Evolutionary conservation across 2,888 invertebrate species (phyloP).

Genomic region (Linyphia triangularis): DNA sequence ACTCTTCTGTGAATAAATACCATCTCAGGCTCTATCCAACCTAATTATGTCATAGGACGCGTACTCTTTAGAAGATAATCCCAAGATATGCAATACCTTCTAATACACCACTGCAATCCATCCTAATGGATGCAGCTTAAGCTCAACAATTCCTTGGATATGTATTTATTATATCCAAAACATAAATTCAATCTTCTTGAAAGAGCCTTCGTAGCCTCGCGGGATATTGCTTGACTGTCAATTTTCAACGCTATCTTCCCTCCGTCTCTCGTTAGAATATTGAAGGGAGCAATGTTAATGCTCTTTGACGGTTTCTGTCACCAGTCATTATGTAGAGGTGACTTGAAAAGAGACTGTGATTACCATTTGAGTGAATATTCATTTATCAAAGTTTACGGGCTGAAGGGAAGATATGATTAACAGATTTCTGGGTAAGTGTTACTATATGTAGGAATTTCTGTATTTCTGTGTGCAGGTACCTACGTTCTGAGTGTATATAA

Average conservation of each 20-base stretch:
- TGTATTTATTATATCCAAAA: not conserved
- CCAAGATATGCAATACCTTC: too few species aligned
- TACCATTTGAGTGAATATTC: not conserved
- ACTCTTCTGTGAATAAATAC: too few species aligned
- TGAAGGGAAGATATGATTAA: too few species aligned
- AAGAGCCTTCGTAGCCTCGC: not conserved
- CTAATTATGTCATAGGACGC: too few species aligned
- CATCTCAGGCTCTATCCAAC: too few species aligned
- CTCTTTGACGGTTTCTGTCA: not conserved
- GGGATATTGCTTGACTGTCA: not conserved
- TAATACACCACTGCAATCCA: too few species aligned
- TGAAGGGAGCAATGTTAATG: slow-evolving; percentile 11
- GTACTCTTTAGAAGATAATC: too few species aligned
- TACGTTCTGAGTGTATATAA: too few species aligned
- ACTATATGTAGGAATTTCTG: too few species aligned
- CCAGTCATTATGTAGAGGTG: not conserved
- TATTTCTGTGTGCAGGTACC: too few species aligned
- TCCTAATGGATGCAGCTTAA: too few species aligned
- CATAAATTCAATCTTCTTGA: not conserved
- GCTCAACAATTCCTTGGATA: not conserved
- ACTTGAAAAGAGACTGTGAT: not conserved
- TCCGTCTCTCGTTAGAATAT: not conserved
- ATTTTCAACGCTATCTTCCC: not conserved
- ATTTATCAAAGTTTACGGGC: not conserved
- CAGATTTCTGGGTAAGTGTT: too few species aligned